Evolutionary conservation across 2,113 vertebrate species (phyloP), one percentile per base, ranked within the genome.

Genomic region (Excalfactoria chinensis): DNA sequence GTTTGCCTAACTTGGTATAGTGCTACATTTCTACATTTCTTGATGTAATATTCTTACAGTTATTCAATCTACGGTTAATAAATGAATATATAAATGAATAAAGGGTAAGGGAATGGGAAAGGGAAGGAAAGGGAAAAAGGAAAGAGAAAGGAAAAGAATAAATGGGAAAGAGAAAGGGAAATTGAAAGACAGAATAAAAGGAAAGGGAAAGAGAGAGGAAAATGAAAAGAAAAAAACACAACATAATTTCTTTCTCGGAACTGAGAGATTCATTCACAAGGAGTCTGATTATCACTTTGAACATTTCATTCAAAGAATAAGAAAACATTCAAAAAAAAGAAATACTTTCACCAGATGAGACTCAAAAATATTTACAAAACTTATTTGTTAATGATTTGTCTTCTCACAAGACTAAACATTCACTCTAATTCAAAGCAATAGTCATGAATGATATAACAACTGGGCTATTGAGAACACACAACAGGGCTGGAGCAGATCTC

Each of bases 391-490:
- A 5, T 26, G 6, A 8, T 66, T 73, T 86, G 5, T 30, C 34
- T 71, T 60, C 26, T 59, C 34, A 71, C n/a, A 10, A 55, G 7
- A 5, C 43, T 37, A 58, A 40, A 9, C 13, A 49, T 82, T 86
- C 28, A 48, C 12, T 64, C 7, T 35, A 77, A 58, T 63, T 11
- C 13, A 76, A 37, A 76, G 26, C 4, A 63, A 25, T 9, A 44
- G 3, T 25, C 0, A 5, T 6, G 0, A 68, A 6, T 41, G 20
- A 16, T 87, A 13, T 40, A 81, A n/a, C 2, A 59, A 30, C 9
- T 26, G 19, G 5, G 1, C 4, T 84, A 14, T 23, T 28, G 40
- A 70, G 8, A 20, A 56, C 19, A 56, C 19, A n/a, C 30, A 56
- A 56, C 30, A 19, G 55, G 30, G 18, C 30, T 32, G 55, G 30